phyloP scores from a whole-genome alignment of 2,113 vertebrate species.

The Triplophysa dalaica region DNA sequence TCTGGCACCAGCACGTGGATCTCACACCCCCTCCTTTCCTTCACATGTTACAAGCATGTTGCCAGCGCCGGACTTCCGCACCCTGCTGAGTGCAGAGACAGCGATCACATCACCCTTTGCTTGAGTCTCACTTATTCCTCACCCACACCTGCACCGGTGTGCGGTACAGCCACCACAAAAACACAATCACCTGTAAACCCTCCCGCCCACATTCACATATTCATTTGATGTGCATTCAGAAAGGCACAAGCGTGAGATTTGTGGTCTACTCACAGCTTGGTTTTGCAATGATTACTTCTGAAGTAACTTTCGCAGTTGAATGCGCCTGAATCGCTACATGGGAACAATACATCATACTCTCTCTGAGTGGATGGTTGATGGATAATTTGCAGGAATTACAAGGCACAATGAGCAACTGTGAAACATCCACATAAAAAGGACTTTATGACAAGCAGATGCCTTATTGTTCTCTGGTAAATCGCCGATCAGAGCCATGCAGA shows the following conservation, averaged over 20 bases:
- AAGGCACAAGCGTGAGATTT: slow-evolving; percentile 7
- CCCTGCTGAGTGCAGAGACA: slow-evolving; percentile 62
- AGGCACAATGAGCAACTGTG: slow-evolving; percentile 33
- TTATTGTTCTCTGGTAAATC: slow-evolving; percentile 48
- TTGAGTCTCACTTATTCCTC: slow-evolving; percentile 60
- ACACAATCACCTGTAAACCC: slow-evolving; percentile 21
- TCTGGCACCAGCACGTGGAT: slow-evolving; percentile 64
- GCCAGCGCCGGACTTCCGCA: slow-evolving; percentile 75
- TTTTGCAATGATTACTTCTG: slow-evolving; percentile 39
- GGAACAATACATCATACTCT: slow-evolving; percentile 30
- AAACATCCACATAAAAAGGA: slow-evolving; percentile 14
- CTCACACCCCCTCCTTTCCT: slow-evolving; percentile 60
- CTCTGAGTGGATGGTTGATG: slow-evolving; percentile 18
- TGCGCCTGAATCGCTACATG: slow-evolving; percentile 23
- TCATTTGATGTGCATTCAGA: slow-evolving; percentile 22
- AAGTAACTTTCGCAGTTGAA: slow-evolving; percentile 24
- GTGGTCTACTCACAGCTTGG: slow-evolving; percentile 41
- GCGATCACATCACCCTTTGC: slow-evolving; percentile 67
- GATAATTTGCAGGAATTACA: slow-evolving; percentile 43
- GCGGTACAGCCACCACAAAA: slow-evolving; percentile 41
- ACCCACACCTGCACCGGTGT: slow-evolving; percentile 51
- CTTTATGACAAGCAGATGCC: slow-evolving; percentile 53
- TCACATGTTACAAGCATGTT: slow-evolving; percentile 76
- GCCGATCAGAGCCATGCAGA: slow-evolving; percentile 6
- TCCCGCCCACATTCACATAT: slow-evolving; percentile 11